Evolutionary conservation across 2,797 vertebrate species (phyloP).

Genomic region (Triplophysa yarkandensis): DNA sequence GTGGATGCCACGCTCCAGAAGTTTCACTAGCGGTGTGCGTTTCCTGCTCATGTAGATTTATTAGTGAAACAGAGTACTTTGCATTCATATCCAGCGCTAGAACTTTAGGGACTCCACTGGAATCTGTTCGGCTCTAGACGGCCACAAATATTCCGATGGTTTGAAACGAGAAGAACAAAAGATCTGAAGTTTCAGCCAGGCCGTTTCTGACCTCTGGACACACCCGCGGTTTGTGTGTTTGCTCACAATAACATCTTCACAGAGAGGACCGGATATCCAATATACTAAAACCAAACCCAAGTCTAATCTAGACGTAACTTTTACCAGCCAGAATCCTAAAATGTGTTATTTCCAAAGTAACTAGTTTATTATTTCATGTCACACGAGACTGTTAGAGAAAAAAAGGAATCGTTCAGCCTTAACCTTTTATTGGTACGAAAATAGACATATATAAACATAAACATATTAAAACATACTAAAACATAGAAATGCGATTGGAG

Average conservation of each 20-base stretch:
- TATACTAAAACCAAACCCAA: neutral
- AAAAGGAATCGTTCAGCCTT: too few relatives aligned
- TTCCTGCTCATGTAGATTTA: constrained; percentile 9
- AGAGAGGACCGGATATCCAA: neutral
- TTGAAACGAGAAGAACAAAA: constrained; percentile 30
- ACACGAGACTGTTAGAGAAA: too few relatives aligned
- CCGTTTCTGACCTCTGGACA: constrained; percentile 15
- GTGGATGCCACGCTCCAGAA: constrained; percentile 17
- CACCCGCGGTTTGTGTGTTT: constrained; percentile 24
- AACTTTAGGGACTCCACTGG: constrained; percentile 20
- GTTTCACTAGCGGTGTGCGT: neutral
- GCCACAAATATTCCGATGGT: constrained; percentile 27
- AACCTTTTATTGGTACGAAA: too few relatives aligned
- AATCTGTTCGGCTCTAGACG: neutral
- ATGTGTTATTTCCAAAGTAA: too few relatives aligned
- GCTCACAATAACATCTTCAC: constrained; percentile 23
- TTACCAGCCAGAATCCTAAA: too few relatives aligned
- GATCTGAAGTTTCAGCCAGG: constrained; percentile 10
- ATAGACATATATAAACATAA: too few relatives aligned
- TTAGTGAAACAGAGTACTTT: neutral
- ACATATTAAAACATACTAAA: too few relatives aligned
- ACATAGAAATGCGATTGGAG: too few relatives aligned
- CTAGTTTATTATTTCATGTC: too few relatives aligned
- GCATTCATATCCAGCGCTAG: constrained; percentile 20
- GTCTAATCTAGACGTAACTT: neutral